These are phyloP conservation scores for Lacerta viridis DNA, from an alignment of 2,797 vertebrate species.

Conservation along the genomic window DNA sequence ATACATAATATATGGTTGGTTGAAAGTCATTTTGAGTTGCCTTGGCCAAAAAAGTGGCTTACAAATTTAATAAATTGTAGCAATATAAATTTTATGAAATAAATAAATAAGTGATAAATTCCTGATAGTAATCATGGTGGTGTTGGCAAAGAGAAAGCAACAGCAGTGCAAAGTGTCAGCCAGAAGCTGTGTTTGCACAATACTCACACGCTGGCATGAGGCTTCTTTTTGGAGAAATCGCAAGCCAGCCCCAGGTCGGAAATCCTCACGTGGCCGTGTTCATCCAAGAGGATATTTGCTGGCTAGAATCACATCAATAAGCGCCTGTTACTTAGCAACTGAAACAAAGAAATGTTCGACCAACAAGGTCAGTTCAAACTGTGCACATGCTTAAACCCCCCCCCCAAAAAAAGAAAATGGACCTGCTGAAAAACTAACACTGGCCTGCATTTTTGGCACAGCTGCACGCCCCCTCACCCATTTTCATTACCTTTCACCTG, in stretches of 20 bases:
- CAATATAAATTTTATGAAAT: too few species aligned
- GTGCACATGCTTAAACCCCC: neutral
- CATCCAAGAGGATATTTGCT: constrained; percentile 96
- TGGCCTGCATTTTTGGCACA: neutral
- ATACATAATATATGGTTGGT: too few species aligned
- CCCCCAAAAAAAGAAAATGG: neutral
- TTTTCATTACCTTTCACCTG: neutral
- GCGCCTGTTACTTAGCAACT: constrained; percentile 19
- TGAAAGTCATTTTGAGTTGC: too few species aligned
- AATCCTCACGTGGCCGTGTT: constrained; percentile 95
- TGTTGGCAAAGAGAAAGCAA: neutral
- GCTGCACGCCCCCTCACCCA: too few species aligned
- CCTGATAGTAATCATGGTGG: neutral
- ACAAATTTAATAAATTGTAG: too few species aligned
- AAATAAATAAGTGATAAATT: neutral
- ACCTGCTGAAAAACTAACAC: neutral
- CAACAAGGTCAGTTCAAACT: neutral
- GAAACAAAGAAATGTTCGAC: neutral
- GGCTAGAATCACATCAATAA: constrained; percentile 82
- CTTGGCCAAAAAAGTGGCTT: too few species aligned
- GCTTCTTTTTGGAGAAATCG: constrained; percentile 99
- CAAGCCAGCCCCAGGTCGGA: constrained; percentile 97
- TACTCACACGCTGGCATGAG: constrained; percentile 97
- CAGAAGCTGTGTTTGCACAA: accelerated
- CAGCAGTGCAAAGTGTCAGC: neutral